Evolutionary conservation across 2,797 vertebrate species (phyloP), one percentile per base, ranked within the genome.

Genomic region (Sciurus carolinensis): DNA sequence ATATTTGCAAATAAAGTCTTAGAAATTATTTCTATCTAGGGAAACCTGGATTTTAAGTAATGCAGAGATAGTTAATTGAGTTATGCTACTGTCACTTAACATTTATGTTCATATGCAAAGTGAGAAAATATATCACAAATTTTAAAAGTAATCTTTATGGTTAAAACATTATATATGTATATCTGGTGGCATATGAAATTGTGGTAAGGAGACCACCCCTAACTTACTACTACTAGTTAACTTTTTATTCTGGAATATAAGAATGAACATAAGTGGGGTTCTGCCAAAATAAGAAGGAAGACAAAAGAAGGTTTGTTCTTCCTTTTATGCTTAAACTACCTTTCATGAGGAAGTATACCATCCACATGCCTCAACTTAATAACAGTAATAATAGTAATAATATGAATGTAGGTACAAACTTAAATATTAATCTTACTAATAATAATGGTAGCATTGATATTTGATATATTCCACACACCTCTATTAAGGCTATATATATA

Each of bases 1-100:
- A 5, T 30, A 64, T 66, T 94, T 93, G 13, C 22, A 69, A 96
- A 67, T 95, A 89, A 83, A 79, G 79, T 66, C 22, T 83, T 80
- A 77, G 73, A 93, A 94, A 66, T 66, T 33, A 26, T n/a, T 33
- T 81, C 9, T 0, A 30, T 47, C 0, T 69, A 59, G 33, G 33
- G 33, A 86, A 76, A 62, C 3, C 14, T 75, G 28, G 10, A 42
- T 85, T 93, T 87, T 69, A 75, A 93, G n/a, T 67, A 69, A 79
- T 26, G 28, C 30, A 75, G 24, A 44, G 8, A 81, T 69, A 85
- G 33, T 86, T 87, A 10, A 17, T 90, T 36, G 36, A 11, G 26
- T 64, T 90, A 92, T 54, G 42, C 3, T 92, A 42, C 18, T 7
- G 33, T 39, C 39, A 12, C 14, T 77, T 90, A 24, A 8, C 4